Evolutionary conservation across 2,888 invertebrate genomes (phyloP), one percentile per base, ranked within the genome.

Genomic region (Elegia similella): DNA sequence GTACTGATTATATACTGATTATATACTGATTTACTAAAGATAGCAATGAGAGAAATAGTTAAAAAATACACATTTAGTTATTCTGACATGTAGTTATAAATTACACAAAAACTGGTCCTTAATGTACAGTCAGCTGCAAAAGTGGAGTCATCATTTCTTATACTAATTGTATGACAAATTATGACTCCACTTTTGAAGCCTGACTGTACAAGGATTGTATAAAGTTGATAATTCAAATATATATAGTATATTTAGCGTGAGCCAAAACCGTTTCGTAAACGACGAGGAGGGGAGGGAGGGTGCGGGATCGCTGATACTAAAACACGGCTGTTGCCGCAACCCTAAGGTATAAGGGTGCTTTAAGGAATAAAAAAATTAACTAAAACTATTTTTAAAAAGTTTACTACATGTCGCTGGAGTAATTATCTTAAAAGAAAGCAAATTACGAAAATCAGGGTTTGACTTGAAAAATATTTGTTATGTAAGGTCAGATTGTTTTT

Each of bases 261-360:
- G 64, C 59, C 53, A 54, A 54, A 54, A 61, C 54, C 63, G 59
- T 54, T 16, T 55, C 53, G 38, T 32, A 17, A 6, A 29, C 16
- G 13, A 32, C 30, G 47, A 59, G 57, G 59, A 58, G 65, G 66
- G 66, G 68, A 69, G 68, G 65, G 59, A 59, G 66, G 77, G 77
- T 77, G 77, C 73, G 70, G 67, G 74, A 71, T 62, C 61, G 69
- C 69, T 75, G 72, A 66, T 38, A 67, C 65, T 66, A 72, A 38
- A 38, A 70, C 61, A 55, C 68, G 70, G 70, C 66, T 46, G 42
- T 58, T 57, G 70, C 71, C 68, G 73, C 52, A 13, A 53, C 42
- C 52, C 42, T 53, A 6, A 47, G 47, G 47, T 47, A 29, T 23
- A 30, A 30, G 47, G 47, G 52, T 53, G 52, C 52, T 53, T 53